These are phyloP conservation scores for Corvus hawaiiensis DNA, from an alignment of 2,113 vertebrate genomes.

Conservation along the genomic window DNA sequence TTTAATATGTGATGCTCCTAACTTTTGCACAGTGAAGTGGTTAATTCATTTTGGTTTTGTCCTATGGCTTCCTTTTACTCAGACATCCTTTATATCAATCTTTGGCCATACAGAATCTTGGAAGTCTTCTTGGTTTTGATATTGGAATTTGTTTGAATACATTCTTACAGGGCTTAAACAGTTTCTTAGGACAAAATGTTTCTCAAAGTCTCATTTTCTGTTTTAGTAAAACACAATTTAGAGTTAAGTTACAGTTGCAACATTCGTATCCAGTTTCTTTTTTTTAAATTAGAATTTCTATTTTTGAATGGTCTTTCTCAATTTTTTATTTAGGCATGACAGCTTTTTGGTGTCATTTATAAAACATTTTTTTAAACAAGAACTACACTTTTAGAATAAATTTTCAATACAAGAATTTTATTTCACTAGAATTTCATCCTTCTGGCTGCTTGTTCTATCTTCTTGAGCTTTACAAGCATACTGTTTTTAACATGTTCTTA, in stretches of 20 bases:
- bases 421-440: neutral
- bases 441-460: neutral
- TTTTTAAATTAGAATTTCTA: neutral
- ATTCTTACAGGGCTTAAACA: neutral
- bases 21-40: neutral
- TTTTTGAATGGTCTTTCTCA: neutral
- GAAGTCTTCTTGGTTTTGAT: neutral
- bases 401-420: neutral
- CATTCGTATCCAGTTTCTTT: neutral
- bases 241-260: neutral
- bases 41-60: neutral
- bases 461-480: neutral
- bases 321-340: neutral
- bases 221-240: neutral
- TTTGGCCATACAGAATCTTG: neutral
- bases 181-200: neutral
- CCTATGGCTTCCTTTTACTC: neutral
- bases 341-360: neutral
- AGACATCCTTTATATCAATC: neutral
- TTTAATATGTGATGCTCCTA: neutral
- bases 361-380: neutral
- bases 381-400: neutral
- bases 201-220: neutral
- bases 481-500: neutral
- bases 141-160: neutral